These are phyloP conservation scores for Gymnopithys bicolor DNA, from an alignment of 2,797 vertebrate species.

Conservation along the genomic window DNA sequence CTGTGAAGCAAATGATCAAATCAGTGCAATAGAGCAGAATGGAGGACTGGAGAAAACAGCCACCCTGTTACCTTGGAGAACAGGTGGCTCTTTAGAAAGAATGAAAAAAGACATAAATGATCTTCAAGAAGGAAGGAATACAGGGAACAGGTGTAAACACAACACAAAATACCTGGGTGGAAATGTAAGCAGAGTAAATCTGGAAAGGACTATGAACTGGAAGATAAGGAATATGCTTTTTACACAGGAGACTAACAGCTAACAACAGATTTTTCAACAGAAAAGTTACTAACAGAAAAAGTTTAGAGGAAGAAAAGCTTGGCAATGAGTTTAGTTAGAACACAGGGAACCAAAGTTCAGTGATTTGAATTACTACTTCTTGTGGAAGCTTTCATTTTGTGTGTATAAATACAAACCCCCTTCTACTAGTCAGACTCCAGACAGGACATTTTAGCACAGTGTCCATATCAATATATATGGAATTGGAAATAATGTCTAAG, in stretches of 20 bases:
- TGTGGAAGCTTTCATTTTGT: not conserved
- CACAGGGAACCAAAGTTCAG: not conserved
- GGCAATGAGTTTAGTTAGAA: not conserved
- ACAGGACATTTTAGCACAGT: not conserved
- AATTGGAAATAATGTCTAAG: not conserved
- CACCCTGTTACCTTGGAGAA: not conserved
- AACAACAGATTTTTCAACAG: not conserved
- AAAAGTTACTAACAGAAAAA: not conserved
- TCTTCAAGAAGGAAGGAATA: not conserved
- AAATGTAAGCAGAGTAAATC: not conserved
- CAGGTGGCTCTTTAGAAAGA: conserved; percentile 33
- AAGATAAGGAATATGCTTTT: not conserved
- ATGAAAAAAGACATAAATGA: not conserved
- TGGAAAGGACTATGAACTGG: not conserved
- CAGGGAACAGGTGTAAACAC: not conserved
- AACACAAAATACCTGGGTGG: not conserved
- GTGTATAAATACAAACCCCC: not conserved
- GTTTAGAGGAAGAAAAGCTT: not conserved
- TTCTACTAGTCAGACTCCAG: not conserved
- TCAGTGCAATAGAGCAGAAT: not conserved
- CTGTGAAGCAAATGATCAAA: not conserved
- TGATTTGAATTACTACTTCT: not conserved
- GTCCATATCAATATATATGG: not conserved
- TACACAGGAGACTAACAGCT: not conserved
- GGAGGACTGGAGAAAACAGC: not conserved